Percentiles rank a stretch among this genome's conserved stretches.
Conservation (phyloP, 2,888 invertebrate genomes). For the Chrysotoxum bicinctum region DNA sequence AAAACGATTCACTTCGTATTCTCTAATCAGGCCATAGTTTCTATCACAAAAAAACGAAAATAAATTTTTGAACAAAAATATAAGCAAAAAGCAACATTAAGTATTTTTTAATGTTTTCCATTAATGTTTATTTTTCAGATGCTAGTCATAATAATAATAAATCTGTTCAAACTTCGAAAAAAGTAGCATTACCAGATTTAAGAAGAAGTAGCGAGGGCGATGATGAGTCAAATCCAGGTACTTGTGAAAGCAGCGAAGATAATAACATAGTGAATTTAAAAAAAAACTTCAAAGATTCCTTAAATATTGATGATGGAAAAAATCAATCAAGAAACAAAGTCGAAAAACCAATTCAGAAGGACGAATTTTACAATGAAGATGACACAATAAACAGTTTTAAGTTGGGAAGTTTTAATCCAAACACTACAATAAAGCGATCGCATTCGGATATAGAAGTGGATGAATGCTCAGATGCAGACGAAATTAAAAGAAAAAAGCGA, state of each 20-base stretch:
- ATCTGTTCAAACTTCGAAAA: constrained; percentile 61
- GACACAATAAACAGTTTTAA: constrained; percentile 48
- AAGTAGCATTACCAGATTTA: constrained; percentile 35
- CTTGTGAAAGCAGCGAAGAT: constrained; percentile 71
- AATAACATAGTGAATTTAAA: constrained; percentile 74
- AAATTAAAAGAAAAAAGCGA: constrained; percentile 87
- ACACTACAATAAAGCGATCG: constrained; percentile 72
- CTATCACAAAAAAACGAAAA: no score
- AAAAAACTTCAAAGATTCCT: constrained; percentile 74
- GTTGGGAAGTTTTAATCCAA: constrained; percentile 17
- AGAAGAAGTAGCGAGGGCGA: constrained; percentile 56
- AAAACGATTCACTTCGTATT: no score
- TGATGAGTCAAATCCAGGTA: constrained; percentile 19
- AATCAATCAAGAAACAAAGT: constrained; percentile 64
- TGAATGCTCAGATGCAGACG: constrained; percentile 86
- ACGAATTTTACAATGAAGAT: constrained; percentile 64
- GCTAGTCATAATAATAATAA: constrained; percentile 42
- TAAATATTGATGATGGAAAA: constrained; percentile 73
- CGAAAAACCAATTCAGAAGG: constrained; percentile 64
- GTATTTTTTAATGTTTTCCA: neutral
- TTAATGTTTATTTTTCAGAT: constrained; percentile 34
- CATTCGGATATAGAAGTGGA: constrained; percentile 83
- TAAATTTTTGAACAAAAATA: no score
- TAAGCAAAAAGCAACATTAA: no score
- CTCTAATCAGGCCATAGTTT: no score